Percentiles rank a stretch among this genome's conserved stretches.
These are phyloP conservation scores for Ctenoplectra terminalis DNA, from an alignment of 1,140 invertebrate species.

Conservation along the genomic window DNA sequence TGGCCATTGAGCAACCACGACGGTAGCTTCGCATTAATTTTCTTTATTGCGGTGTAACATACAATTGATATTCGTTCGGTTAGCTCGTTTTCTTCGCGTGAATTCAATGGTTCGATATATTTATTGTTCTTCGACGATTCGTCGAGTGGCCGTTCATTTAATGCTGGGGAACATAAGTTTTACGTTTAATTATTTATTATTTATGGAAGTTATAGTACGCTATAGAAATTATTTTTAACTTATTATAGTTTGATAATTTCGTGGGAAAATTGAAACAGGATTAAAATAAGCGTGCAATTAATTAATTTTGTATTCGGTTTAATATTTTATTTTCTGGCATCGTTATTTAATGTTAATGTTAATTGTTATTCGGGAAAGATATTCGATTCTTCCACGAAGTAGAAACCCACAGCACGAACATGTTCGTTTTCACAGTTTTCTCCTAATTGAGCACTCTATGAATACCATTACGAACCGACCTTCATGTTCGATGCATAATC, in stretches of 20 bases:
- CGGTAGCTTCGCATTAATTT: neutral
- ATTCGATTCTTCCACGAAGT: neutral
- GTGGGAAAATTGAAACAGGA: too few species aligned
- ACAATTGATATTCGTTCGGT: neutral
- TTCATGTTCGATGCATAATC: slow-evolving; percentile 23
- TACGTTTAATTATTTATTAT: too few species aligned
- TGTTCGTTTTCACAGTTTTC: neutral
- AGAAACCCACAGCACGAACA: neutral
- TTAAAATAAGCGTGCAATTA: too few species aligned
- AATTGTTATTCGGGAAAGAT: neutral
- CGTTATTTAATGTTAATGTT: neutral
- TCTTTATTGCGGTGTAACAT: neutral
- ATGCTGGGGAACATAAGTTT: too few species aligned
- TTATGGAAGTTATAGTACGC: too few species aligned
- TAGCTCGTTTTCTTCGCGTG: neutral
- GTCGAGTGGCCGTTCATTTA: too few species aligned
- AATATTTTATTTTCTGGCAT: too few species aligned
- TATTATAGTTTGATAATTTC: too few species aligned
- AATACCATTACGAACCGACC: slow-evolving; percentile 12
- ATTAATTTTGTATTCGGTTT: too few species aligned
- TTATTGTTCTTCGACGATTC: neutral
- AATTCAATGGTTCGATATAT: neutral
- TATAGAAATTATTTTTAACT: too few species aligned
- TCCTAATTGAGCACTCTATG: neutral
- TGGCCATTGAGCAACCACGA: neutral